These are phyloP conservation scores for Pheosia gnoma DNA, from an alignment of 2,888 invertebrate species.

Conservation along the genomic window DNA sequence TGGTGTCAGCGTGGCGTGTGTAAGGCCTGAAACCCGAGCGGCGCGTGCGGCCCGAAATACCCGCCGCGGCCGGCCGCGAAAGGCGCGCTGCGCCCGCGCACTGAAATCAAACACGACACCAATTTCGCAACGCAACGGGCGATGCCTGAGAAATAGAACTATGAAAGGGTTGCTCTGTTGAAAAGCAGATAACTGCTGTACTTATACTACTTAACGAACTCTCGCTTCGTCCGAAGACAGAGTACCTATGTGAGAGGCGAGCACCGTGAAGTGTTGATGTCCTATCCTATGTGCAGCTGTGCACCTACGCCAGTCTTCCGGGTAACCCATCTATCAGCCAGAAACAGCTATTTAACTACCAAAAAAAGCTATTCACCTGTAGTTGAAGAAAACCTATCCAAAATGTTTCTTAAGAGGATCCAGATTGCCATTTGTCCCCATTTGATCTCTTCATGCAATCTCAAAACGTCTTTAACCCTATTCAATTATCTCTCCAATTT, in stretches of 20 bases:
- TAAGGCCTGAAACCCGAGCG: conserved; percentile 53
- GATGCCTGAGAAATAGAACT: conserved; percentile 20
- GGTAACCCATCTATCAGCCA: too few species aligned
- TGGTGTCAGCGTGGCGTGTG: conserved; percentile 35
- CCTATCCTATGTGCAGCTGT: too few species aligned
- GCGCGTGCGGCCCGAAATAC: conserved; percentile 54
- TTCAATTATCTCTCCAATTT: neutral
- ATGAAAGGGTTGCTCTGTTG: conserved; percentile 11
- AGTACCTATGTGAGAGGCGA: too few species aligned
- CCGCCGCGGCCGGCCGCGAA: conserved; percentile 42
- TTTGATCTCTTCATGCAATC: too few species aligned
- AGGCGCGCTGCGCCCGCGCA: conserved; percentile 43
- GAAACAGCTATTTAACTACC: too few species aligned
- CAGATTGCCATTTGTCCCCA: too few species aligned
- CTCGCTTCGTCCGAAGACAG: neutral
- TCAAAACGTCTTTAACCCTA: neutral
- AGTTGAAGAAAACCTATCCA: neutral
- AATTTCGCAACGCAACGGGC: conserved; percentile 56
- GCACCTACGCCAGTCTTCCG: too few species aligned
- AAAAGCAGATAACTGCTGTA: neutral
- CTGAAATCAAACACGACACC: conserved; percentile 42
- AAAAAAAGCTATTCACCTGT: too few species aligned
- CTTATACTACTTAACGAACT: neutral
- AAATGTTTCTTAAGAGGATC: too few species aligned
- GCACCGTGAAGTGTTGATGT: too few species aligned